A percentile compares a stretch with the other conserved stretches of the same genome.
phyloP scores from a whole-genome alignment of 2,113 vertebrate species.

The Charadrius vociferus region DNA sequence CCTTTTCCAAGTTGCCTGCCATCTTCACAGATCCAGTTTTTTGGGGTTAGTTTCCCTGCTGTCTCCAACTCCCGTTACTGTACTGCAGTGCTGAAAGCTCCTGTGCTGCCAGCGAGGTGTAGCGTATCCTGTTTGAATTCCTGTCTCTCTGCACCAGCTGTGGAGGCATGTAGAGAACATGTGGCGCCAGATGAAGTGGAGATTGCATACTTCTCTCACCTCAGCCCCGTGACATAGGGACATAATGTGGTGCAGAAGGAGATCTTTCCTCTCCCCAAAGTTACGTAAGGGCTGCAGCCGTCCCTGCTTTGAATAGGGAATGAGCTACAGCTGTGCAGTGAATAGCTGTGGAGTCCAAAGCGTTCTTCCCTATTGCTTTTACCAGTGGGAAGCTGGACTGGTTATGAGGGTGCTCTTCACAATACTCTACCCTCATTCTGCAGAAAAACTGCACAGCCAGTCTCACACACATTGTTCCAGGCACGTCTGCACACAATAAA shows the following conservation, averaged over 20 bases:
- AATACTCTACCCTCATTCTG: neutral
- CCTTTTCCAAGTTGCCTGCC: neutral
- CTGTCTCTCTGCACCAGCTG: neutral
- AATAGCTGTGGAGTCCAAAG: neutral
- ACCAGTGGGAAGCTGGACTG: neutral
- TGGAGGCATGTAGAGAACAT: neutral
- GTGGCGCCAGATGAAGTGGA: neutral
- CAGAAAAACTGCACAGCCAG: neutral
- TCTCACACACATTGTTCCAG: neutral
- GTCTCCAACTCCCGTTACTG: neutral
- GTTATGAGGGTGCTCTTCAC: neutral
- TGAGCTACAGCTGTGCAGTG: neutral
- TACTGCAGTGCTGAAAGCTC: neutral
- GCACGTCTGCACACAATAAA: neutral
- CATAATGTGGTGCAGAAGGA: neutral
- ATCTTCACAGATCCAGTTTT: neutral
- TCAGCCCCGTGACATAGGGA: accelerated
- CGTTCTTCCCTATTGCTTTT: neutral
- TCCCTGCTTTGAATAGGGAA: neutral
- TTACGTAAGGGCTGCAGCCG: neutral
- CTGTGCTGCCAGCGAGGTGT: accelerated
- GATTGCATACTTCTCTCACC: neutral
- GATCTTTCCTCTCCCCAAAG: neutral
- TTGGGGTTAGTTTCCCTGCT: neutral
- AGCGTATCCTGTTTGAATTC: neutral